Base-by-base conservation (phyloP, 1,140 invertebrate genomes). In the Myzus persicae region DNA sequence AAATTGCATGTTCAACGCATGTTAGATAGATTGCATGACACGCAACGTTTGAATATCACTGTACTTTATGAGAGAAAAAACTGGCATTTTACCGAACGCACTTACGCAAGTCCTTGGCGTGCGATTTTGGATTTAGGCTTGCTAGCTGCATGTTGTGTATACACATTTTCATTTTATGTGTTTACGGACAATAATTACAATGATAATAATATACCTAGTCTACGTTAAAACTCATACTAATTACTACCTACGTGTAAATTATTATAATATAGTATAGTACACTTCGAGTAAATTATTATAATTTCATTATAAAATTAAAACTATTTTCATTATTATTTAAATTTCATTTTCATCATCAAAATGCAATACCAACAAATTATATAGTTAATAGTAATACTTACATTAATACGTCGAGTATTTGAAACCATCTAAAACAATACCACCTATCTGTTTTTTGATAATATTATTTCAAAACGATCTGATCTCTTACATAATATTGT, bases 1-100 rank as follows among this genome's bases (percentile, higher is more conserved):
- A 81, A 90, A 38, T 93, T 51, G 91, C 91, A 93, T 93, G 91
- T 93, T 26, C 76, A 48, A 46, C n/a, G 91, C 91, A 93, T 93
- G 91, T 93, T 93, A 82, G 44, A 48, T 90, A 90, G 26, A 51
- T 82, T 88, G 93, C 88, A 88, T 9, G 54, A 31, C 84, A 93
- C 93, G 84, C 93, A 36, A 93, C 48, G 51, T 84, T 67, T 67
- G 54, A 90, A 90, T 90, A 59, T 67, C 87, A 51, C 46, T 36
- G 44, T 51, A 51, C 46, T 88, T n/a, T 9, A n/a, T 87, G n/a
- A 76, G n/a, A 44, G 5, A 46, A 87, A 85, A 36, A 81, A 46
- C 18, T 4, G 31, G 42, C 6, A 76, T 42, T 76, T 44, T 44
- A 59, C 54, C 87, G 11, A 42, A 90, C 85, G 42, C 31, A 76